These are phyloP conservation scores for Margaritifera margaritifera DNA, from an alignment of 2,888 invertebrate genomes.

Conservation along the genomic window DNA sequence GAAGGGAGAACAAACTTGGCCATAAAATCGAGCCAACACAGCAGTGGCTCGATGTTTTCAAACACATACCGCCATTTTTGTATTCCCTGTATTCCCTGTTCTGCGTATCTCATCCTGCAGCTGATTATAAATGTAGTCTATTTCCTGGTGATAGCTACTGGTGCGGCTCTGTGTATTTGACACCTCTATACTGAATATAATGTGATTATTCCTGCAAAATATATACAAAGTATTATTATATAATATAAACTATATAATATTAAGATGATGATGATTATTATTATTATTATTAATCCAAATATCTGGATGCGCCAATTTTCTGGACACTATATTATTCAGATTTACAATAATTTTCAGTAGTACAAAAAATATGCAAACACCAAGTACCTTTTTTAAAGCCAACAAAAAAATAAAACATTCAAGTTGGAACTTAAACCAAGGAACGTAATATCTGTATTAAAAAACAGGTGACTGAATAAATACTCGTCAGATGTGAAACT, in stretches of 20 bases:
- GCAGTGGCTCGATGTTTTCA: no score
- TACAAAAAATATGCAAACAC: no score
- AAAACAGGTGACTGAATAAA: no score
- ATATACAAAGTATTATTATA: constrained; percentile 2
- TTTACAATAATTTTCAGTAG: no score
- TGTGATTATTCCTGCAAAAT: constrained; percentile 48
- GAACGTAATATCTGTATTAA: no score
- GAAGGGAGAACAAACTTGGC: no score
- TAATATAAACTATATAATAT: constrained; percentile 1
- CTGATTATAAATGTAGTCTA: constrained; percentile 60
- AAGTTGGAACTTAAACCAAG: no score
- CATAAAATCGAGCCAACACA: not conserved
- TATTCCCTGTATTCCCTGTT: constrained; percentile 57
- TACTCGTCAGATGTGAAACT: no score
- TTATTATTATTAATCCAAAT: no score
- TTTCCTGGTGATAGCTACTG: constrained; percentile 54
- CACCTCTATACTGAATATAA: constrained; percentile 58
- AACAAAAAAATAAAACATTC: no score
- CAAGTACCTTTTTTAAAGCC: no score
- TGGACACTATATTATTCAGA: not conserved
- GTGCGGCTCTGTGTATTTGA: constrained; percentile 56
- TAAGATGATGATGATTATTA: not conserved
- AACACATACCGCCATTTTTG: constrained; percentile 51
- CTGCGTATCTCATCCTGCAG: constrained; percentile 60
- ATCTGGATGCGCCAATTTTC: no score